phyloP scores from a whole-genome alignment of 2,113 vertebrate species.

The Takifugu bimaculatus region DNA sequence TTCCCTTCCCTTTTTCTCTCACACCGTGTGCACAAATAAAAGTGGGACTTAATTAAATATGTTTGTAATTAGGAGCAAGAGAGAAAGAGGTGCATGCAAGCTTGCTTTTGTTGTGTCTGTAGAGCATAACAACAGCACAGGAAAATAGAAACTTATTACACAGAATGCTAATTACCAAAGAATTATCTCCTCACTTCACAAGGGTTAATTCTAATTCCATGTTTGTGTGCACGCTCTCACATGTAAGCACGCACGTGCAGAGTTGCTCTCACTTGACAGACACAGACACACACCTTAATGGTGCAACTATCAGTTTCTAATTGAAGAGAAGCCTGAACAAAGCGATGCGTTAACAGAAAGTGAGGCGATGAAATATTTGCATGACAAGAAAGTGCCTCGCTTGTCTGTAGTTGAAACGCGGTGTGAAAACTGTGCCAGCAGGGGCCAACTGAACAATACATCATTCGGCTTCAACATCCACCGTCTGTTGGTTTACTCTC shows the following conservation, averaged over 20 bases:
- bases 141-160: constrained; percentile 76
- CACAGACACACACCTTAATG: constrained; percentile 12
- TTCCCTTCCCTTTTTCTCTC: constrained; percentile 41
- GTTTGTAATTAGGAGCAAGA: constrained; percentile 75
- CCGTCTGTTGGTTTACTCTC: neutral
- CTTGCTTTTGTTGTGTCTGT: constrained; percentile 70
- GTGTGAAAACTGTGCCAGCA: neutral
- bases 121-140: constrained; percentile 55
- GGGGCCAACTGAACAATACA: neutral
- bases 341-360: neutral
- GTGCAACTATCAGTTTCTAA: constrained; percentile 11
- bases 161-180: constrained; percentile 71
- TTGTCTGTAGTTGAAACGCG: constrained; percentile 31
- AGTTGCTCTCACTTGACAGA: constrained; percentile 1
- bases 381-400: constrained; percentile 5
- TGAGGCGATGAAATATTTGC: constrained; percentile 33
- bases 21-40: constrained; percentile 51
- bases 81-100: constrained; percentile 50
- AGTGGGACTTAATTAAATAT: constrained; percentile 74
- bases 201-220: constrained; percentile 63
- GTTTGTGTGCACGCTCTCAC: neutral
- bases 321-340: constrained; percentile 26
- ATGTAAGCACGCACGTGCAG: neutral
- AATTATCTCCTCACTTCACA: constrained; percentile 66
- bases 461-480: neutral